Conservation (phyloP, 2,113 vertebrate species). For the Oncorhynchus gorbuscha region DNA sequence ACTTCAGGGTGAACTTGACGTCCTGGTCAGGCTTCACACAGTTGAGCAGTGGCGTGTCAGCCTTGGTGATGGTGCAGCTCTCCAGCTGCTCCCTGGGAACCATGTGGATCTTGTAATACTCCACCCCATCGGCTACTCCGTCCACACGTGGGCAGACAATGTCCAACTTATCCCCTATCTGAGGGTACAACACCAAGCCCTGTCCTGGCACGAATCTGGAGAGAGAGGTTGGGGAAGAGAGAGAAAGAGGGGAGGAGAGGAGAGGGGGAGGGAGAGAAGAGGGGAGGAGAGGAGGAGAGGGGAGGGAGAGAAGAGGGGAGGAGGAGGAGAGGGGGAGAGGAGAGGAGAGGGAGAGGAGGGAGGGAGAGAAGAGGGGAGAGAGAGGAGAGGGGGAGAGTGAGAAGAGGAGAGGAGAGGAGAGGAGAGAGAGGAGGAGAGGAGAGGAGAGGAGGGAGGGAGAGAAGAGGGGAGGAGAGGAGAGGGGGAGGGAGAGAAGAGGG, state of each 20-base stretch:
- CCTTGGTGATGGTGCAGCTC: slow-evolving; percentile 94
- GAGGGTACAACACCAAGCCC: slow-evolving; percentile 96
- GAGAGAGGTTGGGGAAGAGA: slow-evolving; percentile 20
- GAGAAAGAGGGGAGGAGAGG: no score
- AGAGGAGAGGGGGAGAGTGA: no score
- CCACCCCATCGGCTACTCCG: slow-evolving; percentile 85
- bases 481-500: no score
- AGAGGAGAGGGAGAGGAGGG: no score
- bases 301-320: no score
- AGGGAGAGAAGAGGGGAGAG: no score
- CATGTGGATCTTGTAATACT: slow-evolving; percentile 99
- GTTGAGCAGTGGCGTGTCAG: slow-evolving; percentile 95
- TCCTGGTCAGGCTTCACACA: slow-evolving; percentile 98
- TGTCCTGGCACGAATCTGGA: slow-evolving; percentile 93
- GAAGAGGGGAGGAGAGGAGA: no score
- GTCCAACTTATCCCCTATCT: slow-evolving; percentile 99
- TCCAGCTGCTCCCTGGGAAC: slow-evolving; percentile 96
- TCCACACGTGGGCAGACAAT: slow-evolving; percentile 98
- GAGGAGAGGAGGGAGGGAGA: slow-evolving; percentile 7
- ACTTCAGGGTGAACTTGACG: slow-evolving; percentile 96
- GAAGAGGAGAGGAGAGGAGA: no score
- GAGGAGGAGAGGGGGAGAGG: no score
- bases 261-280: no score
- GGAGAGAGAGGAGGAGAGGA: no score
- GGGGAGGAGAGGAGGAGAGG: no score